phyloP scores from a whole-genome alignment of 2,888 invertebrate species.

The Xestobium rufovillosum region DNA sequence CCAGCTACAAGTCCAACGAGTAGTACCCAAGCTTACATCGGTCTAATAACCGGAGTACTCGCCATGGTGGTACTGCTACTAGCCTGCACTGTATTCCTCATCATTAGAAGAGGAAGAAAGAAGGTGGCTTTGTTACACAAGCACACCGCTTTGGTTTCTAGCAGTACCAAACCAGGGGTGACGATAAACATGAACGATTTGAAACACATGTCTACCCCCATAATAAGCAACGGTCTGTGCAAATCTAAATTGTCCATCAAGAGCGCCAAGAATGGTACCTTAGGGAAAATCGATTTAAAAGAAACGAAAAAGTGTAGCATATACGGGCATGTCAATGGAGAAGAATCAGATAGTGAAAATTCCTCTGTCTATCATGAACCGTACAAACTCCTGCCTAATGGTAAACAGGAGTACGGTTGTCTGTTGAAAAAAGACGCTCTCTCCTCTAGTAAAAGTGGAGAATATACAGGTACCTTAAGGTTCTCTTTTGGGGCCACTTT shows the following conservation, averaged over 20 bases:
- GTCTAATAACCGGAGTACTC: conserved; percentile 59
- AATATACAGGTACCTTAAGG: conserved; percentile 45
- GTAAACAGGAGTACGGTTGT: conserved; percentile 47
- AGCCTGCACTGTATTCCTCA: conserved; percentile 56
- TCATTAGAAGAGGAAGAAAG: conserved; percentile 52
- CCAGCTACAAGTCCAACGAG: conserved; percentile 52
- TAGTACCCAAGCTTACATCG: conserved; percentile 52
- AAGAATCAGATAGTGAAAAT: conserved; percentile 50
- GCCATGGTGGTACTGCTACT: conserved; percentile 59
- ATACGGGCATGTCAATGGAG: conserved; percentile 45
- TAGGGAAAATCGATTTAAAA: conserved; percentile 37
- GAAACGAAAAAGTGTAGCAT: conserved; percentile 41
- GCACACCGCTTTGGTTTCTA: conserved; percentile 52
- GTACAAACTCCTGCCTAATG: conserved; percentile 46
- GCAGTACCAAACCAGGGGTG: conserved; percentile 49
- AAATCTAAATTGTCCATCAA: conserved; percentile 46
- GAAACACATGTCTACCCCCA: conserved; percentile 50
- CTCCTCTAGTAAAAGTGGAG: conserved; percentile 47
- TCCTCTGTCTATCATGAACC: conserved; percentile 52
- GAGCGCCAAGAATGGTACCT: conserved; percentile 37
- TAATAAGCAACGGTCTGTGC: conserved; percentile 50
- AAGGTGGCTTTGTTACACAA: conserved; percentile 55
- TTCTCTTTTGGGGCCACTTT: no score
- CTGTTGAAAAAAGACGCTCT: conserved; percentile 46
- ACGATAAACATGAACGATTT: conserved; percentile 54